These are phyloP conservation scores for Acipenser oxyrinchus DNA, from an alignment of 2,797 vertebrate species.

Conservation along the genomic window DNA sequence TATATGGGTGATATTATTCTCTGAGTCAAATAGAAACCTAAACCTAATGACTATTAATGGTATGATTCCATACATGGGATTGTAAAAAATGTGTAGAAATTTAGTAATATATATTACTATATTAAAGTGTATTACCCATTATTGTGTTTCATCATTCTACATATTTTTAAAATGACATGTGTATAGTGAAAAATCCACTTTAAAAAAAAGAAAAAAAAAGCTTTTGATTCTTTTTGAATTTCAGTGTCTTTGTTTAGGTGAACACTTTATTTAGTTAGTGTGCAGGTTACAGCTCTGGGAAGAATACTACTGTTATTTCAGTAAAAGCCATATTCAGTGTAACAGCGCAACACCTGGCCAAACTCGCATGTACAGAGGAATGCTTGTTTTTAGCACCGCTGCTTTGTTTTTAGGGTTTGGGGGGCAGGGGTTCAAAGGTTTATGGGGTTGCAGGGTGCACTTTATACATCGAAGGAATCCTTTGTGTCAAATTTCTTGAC, in stretches of 20 bases:
- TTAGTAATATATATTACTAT: too few species aligned
- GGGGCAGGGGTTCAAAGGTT: too few species aligned
- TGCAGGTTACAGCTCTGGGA: neutral
- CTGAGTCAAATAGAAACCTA: too few species aligned
- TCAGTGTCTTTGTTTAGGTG: neutral
- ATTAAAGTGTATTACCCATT: too few species aligned
- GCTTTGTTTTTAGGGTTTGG: neutral
- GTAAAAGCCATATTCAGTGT: neutral
- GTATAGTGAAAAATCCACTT: conserved; percentile 9
- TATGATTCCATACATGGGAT: too few species aligned
- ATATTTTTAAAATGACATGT: neutral
- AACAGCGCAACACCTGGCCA: neutral
- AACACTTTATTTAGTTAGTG: neutral
- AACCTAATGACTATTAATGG: too few species aligned
- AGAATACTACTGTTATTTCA: neutral
- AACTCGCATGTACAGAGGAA: neutral
- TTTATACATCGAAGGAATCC: conserved; percentile 41
- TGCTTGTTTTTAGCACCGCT: conserved; percentile 11
- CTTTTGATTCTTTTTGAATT: neutral
- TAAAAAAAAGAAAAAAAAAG: neutral
- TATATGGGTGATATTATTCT: too few species aligned
- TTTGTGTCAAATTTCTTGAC: conserved; percentile 20
- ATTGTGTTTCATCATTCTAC: too few species aligned
- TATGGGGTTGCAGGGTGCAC: conserved; percentile 40
- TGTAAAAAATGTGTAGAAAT: too few species aligned